A percentile compares a stretch with the other conserved stretches of the same genome.
phyloP scores from a whole-genome alignment of 2,888 invertebrate genomes.

The Entomobrya proxima region DNA sequence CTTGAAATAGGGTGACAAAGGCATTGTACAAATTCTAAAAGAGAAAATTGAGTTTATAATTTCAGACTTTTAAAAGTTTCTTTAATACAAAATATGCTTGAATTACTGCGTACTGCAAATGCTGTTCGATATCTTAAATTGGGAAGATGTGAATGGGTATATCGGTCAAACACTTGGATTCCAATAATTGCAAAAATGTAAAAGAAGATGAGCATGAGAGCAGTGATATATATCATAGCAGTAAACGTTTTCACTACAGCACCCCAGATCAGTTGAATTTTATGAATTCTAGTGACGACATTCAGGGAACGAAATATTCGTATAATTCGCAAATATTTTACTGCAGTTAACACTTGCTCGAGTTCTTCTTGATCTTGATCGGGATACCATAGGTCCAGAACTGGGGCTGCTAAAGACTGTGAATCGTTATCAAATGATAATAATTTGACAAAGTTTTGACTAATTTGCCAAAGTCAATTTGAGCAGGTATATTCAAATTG shows the following conservation, averaged over 20 bases:
- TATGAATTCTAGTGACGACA: constrained; percentile 72
- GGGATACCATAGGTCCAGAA: constrained; percentile 65
- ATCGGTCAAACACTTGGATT: constrained; percentile 69
- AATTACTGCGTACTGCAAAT: constrained; percentile 59
- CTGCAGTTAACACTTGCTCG: constrained; percentile 52
- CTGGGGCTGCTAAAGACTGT: constrained; percentile 62
- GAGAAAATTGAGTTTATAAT: background rate
- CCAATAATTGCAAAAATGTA: constrained; percentile 74
- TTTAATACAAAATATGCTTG: constrained; percentile 41
- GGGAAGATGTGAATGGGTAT: constrained; percentile 61
- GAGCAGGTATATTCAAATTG: too few species aligned
- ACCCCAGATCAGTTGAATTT: constrained; percentile 73
- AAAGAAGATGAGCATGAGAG: constrained; percentile 73
- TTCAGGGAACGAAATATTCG: constrained; percentile 73
- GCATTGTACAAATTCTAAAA: constrained; percentile 67
- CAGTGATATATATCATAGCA: constrained; percentile 71
- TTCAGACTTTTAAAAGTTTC: constrained; percentile 8
- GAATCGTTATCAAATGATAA: background rate
- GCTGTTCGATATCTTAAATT: constrained; percentile 58
- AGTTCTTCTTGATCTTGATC: constrained; percentile 64
- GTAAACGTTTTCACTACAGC: constrained; percentile 73
- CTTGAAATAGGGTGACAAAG: constrained; percentile 73
- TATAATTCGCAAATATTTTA: constrained; percentile 72
- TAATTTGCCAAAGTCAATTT: background rate
- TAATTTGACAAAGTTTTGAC: background rate